Evolutionary conservation across 2,113 vertebrate genomes (phyloP).

Genomic region (Amblyornis subalaris): DNA sequence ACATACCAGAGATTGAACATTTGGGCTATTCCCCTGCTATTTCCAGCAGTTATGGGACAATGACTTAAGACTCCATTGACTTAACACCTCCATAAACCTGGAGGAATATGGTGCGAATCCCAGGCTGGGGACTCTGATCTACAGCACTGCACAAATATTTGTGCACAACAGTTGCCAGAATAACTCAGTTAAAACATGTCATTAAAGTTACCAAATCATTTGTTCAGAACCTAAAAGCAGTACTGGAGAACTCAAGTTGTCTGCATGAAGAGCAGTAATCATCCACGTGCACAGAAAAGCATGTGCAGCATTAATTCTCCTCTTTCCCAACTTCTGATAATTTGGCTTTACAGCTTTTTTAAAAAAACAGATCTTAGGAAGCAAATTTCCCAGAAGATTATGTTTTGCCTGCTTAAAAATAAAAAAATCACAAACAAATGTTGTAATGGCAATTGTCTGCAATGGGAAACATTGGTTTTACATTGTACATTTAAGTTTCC

Average conservation of each 20-base stretch:
- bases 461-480: neutral
- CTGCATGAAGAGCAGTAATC: neutral
- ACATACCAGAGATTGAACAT: neutral
- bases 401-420: neutral
- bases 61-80: neutral
- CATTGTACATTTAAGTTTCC: neutral
- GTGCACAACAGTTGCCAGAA: neutral
- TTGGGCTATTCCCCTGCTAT: neutral
- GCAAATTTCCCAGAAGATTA: neutral
- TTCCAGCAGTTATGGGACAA: neutral
- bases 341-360: neutral
- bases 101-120: neutral
- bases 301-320: neutral
- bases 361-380: neutral
- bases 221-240: neutral
- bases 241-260: neutral
- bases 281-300: neutral
- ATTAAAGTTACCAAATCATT: neutral
- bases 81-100: neutral
- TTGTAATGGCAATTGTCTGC: neutral
- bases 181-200: neutral
- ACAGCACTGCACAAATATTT: neutral
- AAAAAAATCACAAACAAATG: neutral
- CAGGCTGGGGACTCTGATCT: neutral
- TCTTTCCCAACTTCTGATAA: neutral